Conservation (phyloP, 2,888 invertebrate species). For the Fragum sueziense region DNA sequence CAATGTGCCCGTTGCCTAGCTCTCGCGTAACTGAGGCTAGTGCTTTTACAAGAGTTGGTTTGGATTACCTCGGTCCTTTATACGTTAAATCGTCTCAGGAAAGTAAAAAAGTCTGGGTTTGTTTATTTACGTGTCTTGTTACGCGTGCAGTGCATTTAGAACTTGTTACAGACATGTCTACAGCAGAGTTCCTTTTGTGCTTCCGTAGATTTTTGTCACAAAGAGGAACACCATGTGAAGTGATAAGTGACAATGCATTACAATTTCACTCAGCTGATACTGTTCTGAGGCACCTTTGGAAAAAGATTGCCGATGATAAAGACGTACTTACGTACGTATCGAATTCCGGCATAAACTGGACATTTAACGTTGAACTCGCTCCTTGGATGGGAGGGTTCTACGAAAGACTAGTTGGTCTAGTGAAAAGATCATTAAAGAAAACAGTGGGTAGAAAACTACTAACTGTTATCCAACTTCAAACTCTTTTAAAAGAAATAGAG, state of each 20-base stretch:
- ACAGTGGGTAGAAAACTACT: slow-evolving; percentile 29
- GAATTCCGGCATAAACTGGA: slow-evolving; percentile 24
- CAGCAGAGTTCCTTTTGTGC: too few relatives aligned
- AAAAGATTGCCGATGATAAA: slow-evolving; percentile 2
- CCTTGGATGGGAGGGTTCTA: slow-evolving; percentile 52
- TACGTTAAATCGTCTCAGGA: slow-evolving; percentile 11
- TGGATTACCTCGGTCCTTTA: slow-evolving; percentile 42
- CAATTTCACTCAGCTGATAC: slow-evolving; percentile 32
- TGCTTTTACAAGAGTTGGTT: slow-evolving; percentile 25
- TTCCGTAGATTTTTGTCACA: slow-evolving; percentile 25
- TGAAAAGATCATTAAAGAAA: slow-evolving; percentile 42
- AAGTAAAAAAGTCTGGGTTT: slow-evolving; percentile 40
- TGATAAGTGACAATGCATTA: slow-evolving; percentile 34
- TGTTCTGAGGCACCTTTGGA: slow-evolving; percentile 14
- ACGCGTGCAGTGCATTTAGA: slow-evolving; percentile 33
- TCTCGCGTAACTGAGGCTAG: slow-evolving; percentile 26
- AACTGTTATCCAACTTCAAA: slow-evolving; percentile 28
- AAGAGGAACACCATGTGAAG: slow-evolving; percentile 5
- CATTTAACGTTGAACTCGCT: slow-evolving; percentile 40
- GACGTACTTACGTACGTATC: slow-evolving; percentile 38
- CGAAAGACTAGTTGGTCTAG: slow-evolving; percentile 43
- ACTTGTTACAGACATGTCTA: slow-evolving; percentile 11
- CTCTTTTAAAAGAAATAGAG: slow-evolving; percentile 47
- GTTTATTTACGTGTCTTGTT: slow-evolving; percentile 36
- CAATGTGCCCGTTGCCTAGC: slow-evolving; percentile 38